Conservation (phyloP, 1,140 invertebrate species). For the Hylyphantes graminicola region DNA sequence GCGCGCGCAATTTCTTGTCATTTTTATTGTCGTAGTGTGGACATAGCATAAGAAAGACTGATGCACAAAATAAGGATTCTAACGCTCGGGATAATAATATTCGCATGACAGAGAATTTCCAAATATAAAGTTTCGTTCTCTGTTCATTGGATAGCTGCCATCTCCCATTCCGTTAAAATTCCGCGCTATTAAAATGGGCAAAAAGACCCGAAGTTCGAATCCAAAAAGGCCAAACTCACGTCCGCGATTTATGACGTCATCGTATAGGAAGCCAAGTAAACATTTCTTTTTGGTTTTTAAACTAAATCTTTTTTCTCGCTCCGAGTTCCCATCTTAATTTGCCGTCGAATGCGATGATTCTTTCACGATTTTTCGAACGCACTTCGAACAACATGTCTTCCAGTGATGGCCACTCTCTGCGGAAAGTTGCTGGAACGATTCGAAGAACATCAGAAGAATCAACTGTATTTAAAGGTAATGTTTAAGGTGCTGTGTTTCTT, state of each 20-base stretch:
- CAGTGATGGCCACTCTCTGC: constrained; percentile 6
- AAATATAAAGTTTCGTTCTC: neutral
- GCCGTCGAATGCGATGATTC: constrained; percentile 12
- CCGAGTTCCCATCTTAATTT: constrained; percentile 21
- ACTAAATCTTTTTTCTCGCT: neutral
- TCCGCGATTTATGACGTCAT: constrained; percentile 51
- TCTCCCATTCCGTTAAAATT: neutral
- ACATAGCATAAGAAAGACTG: too few species aligned
- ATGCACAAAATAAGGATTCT: too few species aligned
- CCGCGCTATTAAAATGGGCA: constrained; percentile 31
- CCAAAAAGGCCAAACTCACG: constrained; percentile 16
- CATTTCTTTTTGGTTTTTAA: neutral
- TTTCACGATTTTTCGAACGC: constrained; percentile 3
- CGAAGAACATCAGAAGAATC: too few species aligned
- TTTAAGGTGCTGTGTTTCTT: too few species aligned
- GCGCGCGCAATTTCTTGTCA: too few species aligned
- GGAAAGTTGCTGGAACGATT: neutral
- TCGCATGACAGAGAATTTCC: too few species aligned
- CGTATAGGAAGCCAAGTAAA: constrained; percentile 20
- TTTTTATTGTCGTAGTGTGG: too few species aligned
- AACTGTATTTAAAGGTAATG: too few species aligned
- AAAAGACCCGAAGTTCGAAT: neutral
- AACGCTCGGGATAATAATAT: too few species aligned
- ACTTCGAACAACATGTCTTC: neutral
- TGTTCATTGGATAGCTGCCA: neutral